Evolutionary conservation across 1,140 invertebrate species (phyloP).

Genomic region (Reticulitermes speratus): DNA sequence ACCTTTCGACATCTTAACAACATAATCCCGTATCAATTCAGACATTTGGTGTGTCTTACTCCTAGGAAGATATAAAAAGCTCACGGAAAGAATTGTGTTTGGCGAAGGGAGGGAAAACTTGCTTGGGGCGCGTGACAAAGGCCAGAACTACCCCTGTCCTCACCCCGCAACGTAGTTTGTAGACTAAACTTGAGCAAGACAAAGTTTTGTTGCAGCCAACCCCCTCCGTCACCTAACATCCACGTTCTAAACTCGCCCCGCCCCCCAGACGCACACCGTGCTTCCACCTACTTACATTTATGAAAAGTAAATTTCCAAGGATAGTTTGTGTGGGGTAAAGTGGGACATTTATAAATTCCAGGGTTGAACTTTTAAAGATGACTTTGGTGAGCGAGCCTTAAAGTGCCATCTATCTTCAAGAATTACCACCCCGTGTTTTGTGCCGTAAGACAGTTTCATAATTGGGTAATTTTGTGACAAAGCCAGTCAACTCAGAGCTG

Average conservation of each 20-base stretch:
- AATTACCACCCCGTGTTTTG: background rate
- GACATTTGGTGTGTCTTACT: background rate
- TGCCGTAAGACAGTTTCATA: background rate
- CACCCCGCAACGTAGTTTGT: background rate
- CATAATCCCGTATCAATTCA: background rate
- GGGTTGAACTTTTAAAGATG: background rate
- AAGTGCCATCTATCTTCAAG: slow-evolving; percentile 16
- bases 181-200: background rate
- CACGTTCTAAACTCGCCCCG: background rate
- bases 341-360: background rate
- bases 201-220: background rate
- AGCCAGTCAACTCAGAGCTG: background rate
- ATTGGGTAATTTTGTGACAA: slow-evolving; percentile 8
- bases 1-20: background rate
- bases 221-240: background rate
- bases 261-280: background rate
- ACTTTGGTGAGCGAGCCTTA: background rate
- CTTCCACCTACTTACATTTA: background rate
- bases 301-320: background rate
- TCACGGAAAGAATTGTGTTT: background rate
- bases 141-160: background rate
- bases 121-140: background rate
- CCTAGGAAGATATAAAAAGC: background rate
- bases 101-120: background rate
- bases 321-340: background rate